phyloP scores from a whole-genome alignment of 2,113 vertebrate genomes.

The Ciconia maguari region DNA sequence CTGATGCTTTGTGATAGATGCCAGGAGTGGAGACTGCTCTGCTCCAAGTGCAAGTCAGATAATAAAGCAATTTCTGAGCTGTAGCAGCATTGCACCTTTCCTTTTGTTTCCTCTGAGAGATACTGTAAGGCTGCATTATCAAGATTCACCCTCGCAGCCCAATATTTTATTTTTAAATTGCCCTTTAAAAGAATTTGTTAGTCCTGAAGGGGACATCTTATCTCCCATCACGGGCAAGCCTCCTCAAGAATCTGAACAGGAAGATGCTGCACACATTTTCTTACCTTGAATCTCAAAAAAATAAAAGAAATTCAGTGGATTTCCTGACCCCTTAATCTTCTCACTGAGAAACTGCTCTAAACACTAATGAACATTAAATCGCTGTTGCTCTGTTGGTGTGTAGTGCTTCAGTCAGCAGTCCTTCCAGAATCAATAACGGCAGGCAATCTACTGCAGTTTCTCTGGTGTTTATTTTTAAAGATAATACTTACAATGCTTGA shows the following conservation, averaged over 20 bases:
- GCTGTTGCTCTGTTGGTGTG: constrained; percentile 7
- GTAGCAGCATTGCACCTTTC: constrained; percentile 2
- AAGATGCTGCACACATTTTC: neutral
- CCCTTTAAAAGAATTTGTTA: constrained; percentile 17
- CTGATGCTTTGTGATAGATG: constrained; percentile 38
- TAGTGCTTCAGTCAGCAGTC: constrained; percentile 20
- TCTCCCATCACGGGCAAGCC: neutral
- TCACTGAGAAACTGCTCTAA: constrained; percentile 30
- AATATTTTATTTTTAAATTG: constrained; percentile 28
- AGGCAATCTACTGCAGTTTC: constrained; percentile 10
- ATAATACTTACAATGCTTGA: neutral
- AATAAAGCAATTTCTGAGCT: constrained; percentile 62
- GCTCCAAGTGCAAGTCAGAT: constrained; percentile 24
- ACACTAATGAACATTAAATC: constrained; percentile 57
- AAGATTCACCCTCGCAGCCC: neutral
- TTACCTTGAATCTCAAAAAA: constrained; percentile 2
- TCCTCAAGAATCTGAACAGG: neutral
- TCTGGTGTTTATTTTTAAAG: constrained; percentile 54
- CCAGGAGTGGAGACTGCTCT: constrained; percentile 7
- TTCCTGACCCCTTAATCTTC: constrained; percentile 52
- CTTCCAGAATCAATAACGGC: constrained; percentile 46
- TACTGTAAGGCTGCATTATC: constrained; percentile 28
- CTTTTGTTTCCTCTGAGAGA: constrained; percentile 49
- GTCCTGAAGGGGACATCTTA: neutral
- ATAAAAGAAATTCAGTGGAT: constrained; percentile 33